Conservation (phyloP, 2,888 invertebrate genomes). For the Harpagoxenus sublaevis region DNA sequence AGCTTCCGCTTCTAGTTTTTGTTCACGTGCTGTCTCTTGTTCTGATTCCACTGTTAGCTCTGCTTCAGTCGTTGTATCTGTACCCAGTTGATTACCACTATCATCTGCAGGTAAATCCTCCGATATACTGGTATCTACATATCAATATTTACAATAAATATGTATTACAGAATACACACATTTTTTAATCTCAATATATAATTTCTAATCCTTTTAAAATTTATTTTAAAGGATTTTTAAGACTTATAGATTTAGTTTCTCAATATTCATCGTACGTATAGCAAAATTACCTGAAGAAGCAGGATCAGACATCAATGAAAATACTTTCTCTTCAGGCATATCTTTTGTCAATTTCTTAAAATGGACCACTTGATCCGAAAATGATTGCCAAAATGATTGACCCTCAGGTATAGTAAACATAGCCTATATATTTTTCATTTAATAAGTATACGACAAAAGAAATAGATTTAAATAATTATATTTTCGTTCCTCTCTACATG, state of each 20-base stretch:
- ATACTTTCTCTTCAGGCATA: slow-evolving; percentile 88
- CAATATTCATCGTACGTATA: neutral
- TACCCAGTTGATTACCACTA: slow-evolving; percentile 70
- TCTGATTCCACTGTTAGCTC: neutral
- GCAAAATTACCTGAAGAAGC: slow-evolving; percentile 85
- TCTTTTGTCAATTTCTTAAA: slow-evolving; percentile 90
- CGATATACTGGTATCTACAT: slow-evolving; percentile 59
- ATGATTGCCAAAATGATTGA: slow-evolving; percentile 91
- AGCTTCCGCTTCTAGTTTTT: slow-evolving; percentile 62
- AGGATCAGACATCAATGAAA: slow-evolving; percentile 90
- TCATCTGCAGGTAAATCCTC: slow-evolving; percentile 69
- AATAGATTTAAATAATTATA: slow-evolving; percentile 35
- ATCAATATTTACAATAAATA: slow-evolving; percentile 23
- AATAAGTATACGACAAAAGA: slow-evolving; percentile 52
- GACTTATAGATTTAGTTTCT: neutral
- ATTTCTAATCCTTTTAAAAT: neutral
- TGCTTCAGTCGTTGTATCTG: slow-evolving; percentile 51
- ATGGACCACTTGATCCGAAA: slow-evolving; percentile 89
- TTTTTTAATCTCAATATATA: neutral
- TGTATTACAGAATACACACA: neutral
- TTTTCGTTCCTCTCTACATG: neutral
- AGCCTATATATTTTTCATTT: slow-evolving; percentile 84
- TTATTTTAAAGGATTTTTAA: neutral
- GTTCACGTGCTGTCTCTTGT: slow-evolving; percentile 12
- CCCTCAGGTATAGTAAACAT: slow-evolving; percentile 89